These are phyloP conservation scores for Tribolium freemani DNA, from an alignment of 2,888 invertebrate species.

Conservation along the genomic window DNA sequence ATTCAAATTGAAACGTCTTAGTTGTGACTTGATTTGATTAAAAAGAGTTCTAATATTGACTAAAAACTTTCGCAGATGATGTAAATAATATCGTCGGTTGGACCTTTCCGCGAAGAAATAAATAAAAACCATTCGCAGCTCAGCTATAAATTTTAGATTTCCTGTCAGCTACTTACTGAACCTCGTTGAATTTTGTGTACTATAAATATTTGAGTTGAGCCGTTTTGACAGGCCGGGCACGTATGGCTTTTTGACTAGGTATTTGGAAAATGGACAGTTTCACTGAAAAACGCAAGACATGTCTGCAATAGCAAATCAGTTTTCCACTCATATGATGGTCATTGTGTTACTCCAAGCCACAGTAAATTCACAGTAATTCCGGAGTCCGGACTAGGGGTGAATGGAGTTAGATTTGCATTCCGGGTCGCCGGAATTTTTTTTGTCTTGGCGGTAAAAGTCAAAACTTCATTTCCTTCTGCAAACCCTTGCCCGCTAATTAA, in stretches of 20 bases:
- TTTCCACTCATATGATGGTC: constrained; percentile 43
- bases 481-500: constrained; percentile 45
- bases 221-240: constrained; percentile 51
- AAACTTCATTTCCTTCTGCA: constrained; percentile 47
- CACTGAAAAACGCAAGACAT: constrained; percentile 59
- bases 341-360: constrained; percentile 11
- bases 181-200: constrained; percentile 51
- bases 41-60: neutral
- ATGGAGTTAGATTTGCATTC: constrained; percentile 49
- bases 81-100: neutral
- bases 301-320: constrained; percentile 58
- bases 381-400: constrained; percentile 40
- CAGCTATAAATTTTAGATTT: constrained; percentile 53
- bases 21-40: neutral
- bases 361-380: constrained; percentile 5
- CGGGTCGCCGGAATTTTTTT: constrained; percentile 34
- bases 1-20: constrained; percentile 9
- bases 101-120: constrained; percentile 1
- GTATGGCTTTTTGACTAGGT: constrained; percentile 61
- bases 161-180: constrained; percentile 54
- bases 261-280: constrained; percentile 63
- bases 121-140: constrained; percentile 30
- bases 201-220: constrained; percentile 54
- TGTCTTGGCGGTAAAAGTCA: constrained; percentile 45
- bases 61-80: neutral